Conservation (phyloP, 2,113 vertebrate genomes). For the Dinomys branickii region DNA sequence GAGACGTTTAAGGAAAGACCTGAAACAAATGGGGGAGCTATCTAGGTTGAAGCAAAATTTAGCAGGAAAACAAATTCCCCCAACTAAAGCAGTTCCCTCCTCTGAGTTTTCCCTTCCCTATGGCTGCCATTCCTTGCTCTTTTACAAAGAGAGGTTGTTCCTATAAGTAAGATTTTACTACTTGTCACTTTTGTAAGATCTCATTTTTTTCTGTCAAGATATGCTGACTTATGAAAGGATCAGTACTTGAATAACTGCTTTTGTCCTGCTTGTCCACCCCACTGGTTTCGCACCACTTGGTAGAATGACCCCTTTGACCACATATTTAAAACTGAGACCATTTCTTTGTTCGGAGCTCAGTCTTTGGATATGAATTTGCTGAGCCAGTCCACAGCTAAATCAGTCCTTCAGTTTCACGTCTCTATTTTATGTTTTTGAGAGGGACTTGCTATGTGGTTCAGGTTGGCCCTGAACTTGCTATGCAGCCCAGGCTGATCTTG, state of each 20-base stretch:
- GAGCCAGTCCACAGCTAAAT: background rate
- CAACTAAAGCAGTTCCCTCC: background rate
- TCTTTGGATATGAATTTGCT: background rate
- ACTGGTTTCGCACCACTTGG: background rate
- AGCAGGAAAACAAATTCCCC: background rate
- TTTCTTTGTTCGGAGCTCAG: background rate
- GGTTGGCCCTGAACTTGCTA: background rate
- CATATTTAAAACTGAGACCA: background rate
- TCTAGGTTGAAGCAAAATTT: background rate
- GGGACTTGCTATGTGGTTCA: background rate
- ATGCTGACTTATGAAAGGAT: background rate
- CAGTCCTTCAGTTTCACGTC: background rate
- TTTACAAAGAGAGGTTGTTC: background rate
- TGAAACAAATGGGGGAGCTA: background rate
- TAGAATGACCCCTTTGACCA: background rate
- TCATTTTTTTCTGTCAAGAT: background rate
- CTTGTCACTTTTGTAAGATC: background rate
- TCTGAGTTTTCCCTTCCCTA: background rate
- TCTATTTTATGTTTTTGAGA: background rate
- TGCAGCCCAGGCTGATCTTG: background rate
- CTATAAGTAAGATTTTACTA: background rate
- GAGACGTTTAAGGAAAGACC: background rate
- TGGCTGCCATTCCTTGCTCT: background rate
- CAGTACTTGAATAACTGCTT: background rate
- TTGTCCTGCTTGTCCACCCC: background rate